phyloP scores from a whole-genome alignment of 2,888 invertebrate species.

The Octodonta nipae region DNA sequence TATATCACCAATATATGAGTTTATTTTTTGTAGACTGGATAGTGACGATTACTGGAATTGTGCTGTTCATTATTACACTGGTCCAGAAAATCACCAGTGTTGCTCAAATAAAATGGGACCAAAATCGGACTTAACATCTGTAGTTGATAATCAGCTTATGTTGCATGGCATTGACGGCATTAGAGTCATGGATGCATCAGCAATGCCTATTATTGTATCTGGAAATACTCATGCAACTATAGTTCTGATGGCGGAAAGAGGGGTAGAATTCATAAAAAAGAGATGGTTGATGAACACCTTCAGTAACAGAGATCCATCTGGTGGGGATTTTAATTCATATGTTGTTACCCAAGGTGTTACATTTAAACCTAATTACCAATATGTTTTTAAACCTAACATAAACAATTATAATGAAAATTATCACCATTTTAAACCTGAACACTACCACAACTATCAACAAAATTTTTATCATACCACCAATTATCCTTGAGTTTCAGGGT shows the following conservation, averaged over 20 bases:
- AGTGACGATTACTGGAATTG: conserved; percentile 66
- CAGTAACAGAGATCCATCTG: too few relatives aligned
- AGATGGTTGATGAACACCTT: conserved; percentile 20
- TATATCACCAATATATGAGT: too few relatives aligned
- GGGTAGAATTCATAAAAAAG: conserved; percentile 30
- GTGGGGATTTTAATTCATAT: too few relatives aligned
- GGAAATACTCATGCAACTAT: conserved; percentile 34
- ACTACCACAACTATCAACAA: too few relatives aligned
- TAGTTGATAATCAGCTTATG: conserved; percentile 54
- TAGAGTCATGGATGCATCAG: conserved; percentile 37
- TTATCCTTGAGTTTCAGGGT: too few relatives aligned
- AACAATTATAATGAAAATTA: too few relatives aligned
- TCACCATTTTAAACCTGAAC: too few relatives aligned
- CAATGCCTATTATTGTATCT: conserved; percentile 32
- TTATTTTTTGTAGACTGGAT: too few relatives aligned
- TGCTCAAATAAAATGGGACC: conserved; percentile 78
- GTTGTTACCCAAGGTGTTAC: too few relatives aligned
- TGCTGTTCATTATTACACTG: conserved; percentile 53
- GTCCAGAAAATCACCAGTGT: conserved; percentile 71
- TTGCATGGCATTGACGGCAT: conserved; percentile 50
- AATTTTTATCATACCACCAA: too few relatives aligned
- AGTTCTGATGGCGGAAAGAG: conserved; percentile 35
- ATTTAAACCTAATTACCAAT: too few relatives aligned
- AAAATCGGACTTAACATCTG: conserved; percentile 52
- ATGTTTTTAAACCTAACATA: too few relatives aligned